phyloP scores from a whole-genome alignment of 1,140 invertebrate genomes.

The Ylistrum balloti region DNA sequence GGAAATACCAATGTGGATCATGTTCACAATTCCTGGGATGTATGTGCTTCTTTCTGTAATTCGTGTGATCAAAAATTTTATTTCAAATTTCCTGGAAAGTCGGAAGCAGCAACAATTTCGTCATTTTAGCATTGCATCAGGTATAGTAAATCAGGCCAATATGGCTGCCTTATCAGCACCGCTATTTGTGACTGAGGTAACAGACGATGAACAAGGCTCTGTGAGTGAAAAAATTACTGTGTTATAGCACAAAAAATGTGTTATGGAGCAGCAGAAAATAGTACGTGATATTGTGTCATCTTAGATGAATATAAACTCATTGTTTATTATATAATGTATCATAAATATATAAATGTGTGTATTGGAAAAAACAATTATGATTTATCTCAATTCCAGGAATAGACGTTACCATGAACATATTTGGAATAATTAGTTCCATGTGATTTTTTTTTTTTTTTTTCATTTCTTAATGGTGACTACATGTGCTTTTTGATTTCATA shows the following conservation, averaged over 20 bases:
- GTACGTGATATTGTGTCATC: neutral
- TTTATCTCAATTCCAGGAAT: conserved; percentile 30
- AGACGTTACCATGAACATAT: conserved; percentile 32
- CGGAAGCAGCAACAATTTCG: conserved; percentile 71
- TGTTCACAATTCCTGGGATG: conserved; percentile 78
- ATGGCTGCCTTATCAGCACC: conserved; percentile 79
- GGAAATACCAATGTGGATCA: conserved; percentile 77
- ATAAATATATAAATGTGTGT: neutral
- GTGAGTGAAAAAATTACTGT: conserved; percentile 78
- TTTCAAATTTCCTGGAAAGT: conserved; percentile 70
- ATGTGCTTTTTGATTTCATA: neutral
- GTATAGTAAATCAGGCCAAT: conserved; percentile 77
- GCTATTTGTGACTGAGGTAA: conserved; percentile 76
- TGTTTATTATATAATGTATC: neutral
- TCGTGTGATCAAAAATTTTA: conserved; percentile 65
- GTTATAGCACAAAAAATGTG: conserved; percentile 68
- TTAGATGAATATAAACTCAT: neutral
- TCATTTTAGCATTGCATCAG: conserved; percentile 77
- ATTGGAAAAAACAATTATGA: conserved; percentile 8
- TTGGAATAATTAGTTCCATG: neutral
- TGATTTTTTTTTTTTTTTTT: neutral
- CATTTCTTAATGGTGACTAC: neutral
- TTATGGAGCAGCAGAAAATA: neutral
- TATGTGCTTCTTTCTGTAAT: conserved; percentile 76
- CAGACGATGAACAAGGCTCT: conserved; percentile 72